Conservation (phyloP, 53 echinoderm and acorn worm species). For the Antedon mediterranea region DNA sequence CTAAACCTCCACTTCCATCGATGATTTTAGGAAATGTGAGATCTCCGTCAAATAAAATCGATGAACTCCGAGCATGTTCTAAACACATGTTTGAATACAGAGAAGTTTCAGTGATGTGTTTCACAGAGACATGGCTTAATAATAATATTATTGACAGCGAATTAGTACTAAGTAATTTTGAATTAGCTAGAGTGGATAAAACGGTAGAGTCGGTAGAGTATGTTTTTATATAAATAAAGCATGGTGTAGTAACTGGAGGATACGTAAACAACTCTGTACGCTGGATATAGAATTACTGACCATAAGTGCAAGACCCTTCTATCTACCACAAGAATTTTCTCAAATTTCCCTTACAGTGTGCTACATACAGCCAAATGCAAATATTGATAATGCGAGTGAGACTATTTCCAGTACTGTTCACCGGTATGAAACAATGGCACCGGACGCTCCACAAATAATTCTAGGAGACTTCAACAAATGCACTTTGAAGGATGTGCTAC, state of each 20-base stretch:
- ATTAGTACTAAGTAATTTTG: slow-evolving; percentile 8
- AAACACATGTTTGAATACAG: slow-evolving; percentile 2
- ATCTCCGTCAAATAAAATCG: slow-evolving; percentile 17
- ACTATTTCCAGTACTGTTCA: neutral
- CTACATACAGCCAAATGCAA: neutral
- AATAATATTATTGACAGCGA: neutral
- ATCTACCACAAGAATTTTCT: no score
- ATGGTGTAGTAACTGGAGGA: no score
- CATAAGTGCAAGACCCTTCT: no score
- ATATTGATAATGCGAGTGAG: neutral
- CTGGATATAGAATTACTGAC: no score
- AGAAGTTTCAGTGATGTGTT: neutral
- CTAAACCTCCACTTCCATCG: slow-evolving; percentile 1
- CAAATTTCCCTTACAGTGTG: no score
- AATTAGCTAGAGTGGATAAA: slow-evolving; percentile 12
- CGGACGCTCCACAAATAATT: neutral
- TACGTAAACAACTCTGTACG: neutral
- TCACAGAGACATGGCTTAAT: slow-evolving; percentile 7
- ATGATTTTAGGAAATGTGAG: slow-evolving; percentile 18
- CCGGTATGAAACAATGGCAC: neutral
- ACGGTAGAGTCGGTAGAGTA: neutral
- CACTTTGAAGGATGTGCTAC: neutral
- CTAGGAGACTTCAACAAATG: neutral
- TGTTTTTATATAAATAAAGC: slow-evolving; percentile 17
- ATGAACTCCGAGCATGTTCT: slow-evolving; percentile 18